phyloP scores from a whole-genome alignment of 2,113 vertebrate species.

The Raja brachyura region DNA sequence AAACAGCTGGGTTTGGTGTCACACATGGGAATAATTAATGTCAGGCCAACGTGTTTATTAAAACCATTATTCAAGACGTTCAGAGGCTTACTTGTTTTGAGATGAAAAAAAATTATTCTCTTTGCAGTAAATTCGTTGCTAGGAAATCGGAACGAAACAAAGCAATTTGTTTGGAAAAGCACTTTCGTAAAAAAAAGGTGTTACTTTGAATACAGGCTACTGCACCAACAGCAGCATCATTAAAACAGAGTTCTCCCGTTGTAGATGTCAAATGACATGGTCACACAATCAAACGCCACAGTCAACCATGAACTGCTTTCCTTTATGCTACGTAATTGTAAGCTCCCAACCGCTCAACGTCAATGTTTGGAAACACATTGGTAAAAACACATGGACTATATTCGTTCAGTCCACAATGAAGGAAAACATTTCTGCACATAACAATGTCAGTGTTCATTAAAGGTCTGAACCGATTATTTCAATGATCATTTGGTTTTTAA shows the following conservation, averaged over 20 bases:
- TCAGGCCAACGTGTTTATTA: not conserved
- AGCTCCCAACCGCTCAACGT: not conserved
- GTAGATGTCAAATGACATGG: not conserved
- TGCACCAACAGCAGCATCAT: not conserved
- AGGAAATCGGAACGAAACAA: not conserved
- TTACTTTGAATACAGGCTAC: not conserved
- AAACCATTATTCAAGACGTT: not conserved
- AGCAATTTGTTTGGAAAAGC: not conserved
- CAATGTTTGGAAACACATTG: not conserved
- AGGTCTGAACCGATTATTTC: not conserved
- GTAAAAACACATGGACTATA: not conserved
- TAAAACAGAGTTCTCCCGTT: not conserved
- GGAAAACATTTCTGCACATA: not conserved
- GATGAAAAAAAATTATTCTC: not conserved
- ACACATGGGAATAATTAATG: not conserved
- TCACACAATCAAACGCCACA: not conserved
- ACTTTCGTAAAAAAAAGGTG: not conserved
- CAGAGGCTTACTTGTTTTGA: not conserved
- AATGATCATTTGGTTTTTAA: not conserved
- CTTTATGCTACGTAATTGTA: not conserved
- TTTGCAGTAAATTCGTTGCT: not conserved
- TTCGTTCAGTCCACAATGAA: not conserved
- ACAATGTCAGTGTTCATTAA: not conserved
- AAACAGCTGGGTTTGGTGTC: constrained; percentile 15
- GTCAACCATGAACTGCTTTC: not conserved